Evolutionary conservation across 2,888 invertebrate species (phyloP).

Genomic region (Malthinus flaveolus): DNA sequence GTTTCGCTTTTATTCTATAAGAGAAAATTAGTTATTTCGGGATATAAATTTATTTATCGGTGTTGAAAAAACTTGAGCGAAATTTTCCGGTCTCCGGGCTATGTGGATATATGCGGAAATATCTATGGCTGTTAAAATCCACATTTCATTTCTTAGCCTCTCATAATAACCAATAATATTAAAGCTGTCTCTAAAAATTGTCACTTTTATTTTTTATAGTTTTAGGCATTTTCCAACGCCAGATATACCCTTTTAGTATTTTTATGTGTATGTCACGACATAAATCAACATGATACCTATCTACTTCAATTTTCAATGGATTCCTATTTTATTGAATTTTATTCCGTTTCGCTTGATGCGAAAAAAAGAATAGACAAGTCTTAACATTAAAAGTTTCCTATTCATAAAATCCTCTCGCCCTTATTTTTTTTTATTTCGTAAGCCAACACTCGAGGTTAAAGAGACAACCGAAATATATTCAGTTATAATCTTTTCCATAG

Average conservation of each 20-base stretch:
- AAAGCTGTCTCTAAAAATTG: constrained; percentile 14
- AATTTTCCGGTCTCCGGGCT: background rate
- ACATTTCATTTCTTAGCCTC: constrained; percentile 24
- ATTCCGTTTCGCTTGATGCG: background rate
- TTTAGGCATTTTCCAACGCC: constrained; percentile 6
- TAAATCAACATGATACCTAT: constrained; percentile 10
- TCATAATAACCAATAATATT: constrained; percentile 19
- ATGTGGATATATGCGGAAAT: constrained; percentile 8
- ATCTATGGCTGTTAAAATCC: constrained; percentile 11
- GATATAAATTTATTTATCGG: background rate
- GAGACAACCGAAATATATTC: too few relatives aligned
- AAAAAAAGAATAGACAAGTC: too few relatives aligned
- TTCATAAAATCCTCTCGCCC: too few relatives aligned
- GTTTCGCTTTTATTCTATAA: constrained; percentile 11
- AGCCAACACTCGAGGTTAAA: too few relatives aligned
- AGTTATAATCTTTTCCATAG: too few relatives aligned
- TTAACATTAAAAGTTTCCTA: too few relatives aligned
- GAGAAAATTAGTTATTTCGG: background rate
- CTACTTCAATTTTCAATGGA: constrained; percentile 3
- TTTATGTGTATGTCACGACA: constrained; percentile 11
- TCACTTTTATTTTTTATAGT: constrained; percentile 18
- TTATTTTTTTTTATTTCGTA: too few relatives aligned
- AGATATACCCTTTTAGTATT: constrained; percentile 9
- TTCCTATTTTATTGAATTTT: constrained; percentile 5
- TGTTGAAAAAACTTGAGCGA: too few relatives aligned